These are phyloP conservation scores for Arion vulgaris DNA, from an alignment of 1,140 invertebrate species.

Conservation along the genomic window DNA sequence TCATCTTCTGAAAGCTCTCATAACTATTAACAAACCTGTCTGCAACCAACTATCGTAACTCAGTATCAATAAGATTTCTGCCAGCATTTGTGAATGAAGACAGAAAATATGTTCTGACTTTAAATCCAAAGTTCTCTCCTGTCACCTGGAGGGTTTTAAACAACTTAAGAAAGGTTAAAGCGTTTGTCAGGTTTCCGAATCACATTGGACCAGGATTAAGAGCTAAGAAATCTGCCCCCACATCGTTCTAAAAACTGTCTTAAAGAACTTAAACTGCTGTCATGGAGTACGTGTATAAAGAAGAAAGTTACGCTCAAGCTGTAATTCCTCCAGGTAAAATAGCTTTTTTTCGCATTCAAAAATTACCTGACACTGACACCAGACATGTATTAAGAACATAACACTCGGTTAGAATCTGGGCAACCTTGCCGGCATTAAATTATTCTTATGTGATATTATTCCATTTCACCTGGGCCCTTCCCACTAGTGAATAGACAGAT, in stretches of 20 bases:
- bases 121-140: too few relatives aligned
- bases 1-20: too few relatives aligned
- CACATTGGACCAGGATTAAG: neutral
- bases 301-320: neutral
- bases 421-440: neutral
- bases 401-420: neutral
- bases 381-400: neutral
- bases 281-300: neutral
- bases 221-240: neutral
- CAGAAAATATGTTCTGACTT: too few relatives aligned
- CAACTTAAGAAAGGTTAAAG: neutral
- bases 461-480: too few relatives aligned
- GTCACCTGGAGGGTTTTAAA: neutral
- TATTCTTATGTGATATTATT: neutral
- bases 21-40: too few relatives aligned
- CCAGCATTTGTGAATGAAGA: too few relatives aligned
- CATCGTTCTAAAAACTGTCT: neutral
- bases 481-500: too few relatives aligned
- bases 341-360: neutral
- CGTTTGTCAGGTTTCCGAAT: neutral
- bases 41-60: too few relatives aligned
- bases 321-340: neutral
- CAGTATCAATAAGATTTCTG: too few relatives aligned
- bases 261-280: neutral
- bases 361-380: neutral